These are phyloP conservation scores for Ormyrus nitidulus DNA, from an alignment of 2,888 invertebrate genomes.

Conservation along the genomic window DNA sequence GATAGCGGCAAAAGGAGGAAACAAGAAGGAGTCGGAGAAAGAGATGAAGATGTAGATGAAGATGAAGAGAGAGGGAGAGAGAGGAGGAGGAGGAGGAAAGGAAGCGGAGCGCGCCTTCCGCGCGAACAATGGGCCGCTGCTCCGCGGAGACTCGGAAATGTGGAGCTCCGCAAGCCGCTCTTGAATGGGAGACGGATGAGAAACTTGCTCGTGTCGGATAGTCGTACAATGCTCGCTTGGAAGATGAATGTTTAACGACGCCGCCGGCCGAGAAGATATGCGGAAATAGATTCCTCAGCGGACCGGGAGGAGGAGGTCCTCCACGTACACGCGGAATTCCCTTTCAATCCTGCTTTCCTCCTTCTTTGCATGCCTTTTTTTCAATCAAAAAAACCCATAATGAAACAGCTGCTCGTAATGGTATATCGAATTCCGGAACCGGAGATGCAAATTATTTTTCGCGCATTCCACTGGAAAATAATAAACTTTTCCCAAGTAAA, in stretches of 20 bases:
- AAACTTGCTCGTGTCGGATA: conserved; percentile 68
- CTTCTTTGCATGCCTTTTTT: conserved; percentile 1
- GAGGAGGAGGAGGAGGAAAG: conserved; percentile 30
- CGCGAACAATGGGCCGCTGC: conserved; percentile 47
- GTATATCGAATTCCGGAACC: too few relatives aligned
- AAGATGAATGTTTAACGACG: conserved; percentile 69
- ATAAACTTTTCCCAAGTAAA: neutral
- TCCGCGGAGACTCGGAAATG: conserved; percentile 72
- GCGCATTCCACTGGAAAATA: neutral
- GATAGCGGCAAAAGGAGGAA: conserved; percentile 52
- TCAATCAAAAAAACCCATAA: too few relatives aligned
- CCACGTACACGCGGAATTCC: neutral
- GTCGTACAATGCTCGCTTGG: conserved; percentile 67
- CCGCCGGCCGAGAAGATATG: conserved; percentile 44
- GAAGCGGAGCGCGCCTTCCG: conserved; percentile 37
- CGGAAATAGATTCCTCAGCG: conserved; percentile 54
- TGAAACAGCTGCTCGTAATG: too few relatives aligned
- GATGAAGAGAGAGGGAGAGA: conserved; percentile 9
- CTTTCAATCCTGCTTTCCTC: neutral
- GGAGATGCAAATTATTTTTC: too few relatives aligned
- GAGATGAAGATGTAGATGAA: too few relatives aligned
- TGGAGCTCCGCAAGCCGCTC: conserved; percentile 63
- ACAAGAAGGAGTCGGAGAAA: conserved; percentile 17
- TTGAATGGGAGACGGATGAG: conserved; percentile 73
- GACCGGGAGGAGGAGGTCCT: neutral